phyloP scores from a whole-genome alignment of 2,888 invertebrate genomes.

The Mayetiola destructor region DNA sequence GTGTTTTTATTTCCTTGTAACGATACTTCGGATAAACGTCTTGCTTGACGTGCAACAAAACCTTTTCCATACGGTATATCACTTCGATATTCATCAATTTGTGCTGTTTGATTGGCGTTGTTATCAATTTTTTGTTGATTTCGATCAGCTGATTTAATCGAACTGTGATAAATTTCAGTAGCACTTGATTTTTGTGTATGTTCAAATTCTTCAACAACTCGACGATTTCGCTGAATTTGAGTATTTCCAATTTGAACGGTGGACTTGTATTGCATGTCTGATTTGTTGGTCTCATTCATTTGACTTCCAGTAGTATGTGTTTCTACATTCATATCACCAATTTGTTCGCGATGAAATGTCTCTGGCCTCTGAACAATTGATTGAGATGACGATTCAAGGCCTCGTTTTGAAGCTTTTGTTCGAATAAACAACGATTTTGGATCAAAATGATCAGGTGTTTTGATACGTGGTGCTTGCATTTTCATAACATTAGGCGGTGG shows the following conservation, averaged over 20 bases:
- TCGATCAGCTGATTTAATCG: constrained; percentile 19
- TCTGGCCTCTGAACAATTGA: constrained; percentile 37
- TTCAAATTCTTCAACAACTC: constrained; percentile 53
- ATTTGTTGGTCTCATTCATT: constrained; percentile 32
- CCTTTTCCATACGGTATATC: constrained; percentile 26
- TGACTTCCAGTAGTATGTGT: constrained; percentile 36
- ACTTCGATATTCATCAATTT: constrained; percentile 23
- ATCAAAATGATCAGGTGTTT: constrained; percentile 36
- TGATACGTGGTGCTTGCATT: constrained; percentile 49
- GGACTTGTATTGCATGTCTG: constrained; percentile 30
- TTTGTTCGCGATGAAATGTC: constrained; percentile 36
- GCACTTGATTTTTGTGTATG: constrained; percentile 48
- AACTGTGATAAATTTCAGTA: constrained; percentile 42
- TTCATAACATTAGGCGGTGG: constrained; percentile 53
- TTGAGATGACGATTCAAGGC: constrained; percentile 37
- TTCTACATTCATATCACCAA: constrained; percentile 38
- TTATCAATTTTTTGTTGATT: constrained; percentile 25
- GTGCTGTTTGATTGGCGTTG: no score
- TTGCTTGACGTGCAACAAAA: constrained; percentile 30
- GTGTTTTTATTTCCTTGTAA: constrained; percentile 30
- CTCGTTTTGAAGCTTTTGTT: constrained; percentile 18
- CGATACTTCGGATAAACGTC: constrained; percentile 34
- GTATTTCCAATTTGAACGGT: constrained; percentile 41
- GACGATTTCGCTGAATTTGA: constrained; percentile 48
- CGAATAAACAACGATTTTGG: constrained; percentile 16